phyloP scores from a whole-genome alignment of 2,113 vertebrate species.

The Tamias sibiricus region DNA sequence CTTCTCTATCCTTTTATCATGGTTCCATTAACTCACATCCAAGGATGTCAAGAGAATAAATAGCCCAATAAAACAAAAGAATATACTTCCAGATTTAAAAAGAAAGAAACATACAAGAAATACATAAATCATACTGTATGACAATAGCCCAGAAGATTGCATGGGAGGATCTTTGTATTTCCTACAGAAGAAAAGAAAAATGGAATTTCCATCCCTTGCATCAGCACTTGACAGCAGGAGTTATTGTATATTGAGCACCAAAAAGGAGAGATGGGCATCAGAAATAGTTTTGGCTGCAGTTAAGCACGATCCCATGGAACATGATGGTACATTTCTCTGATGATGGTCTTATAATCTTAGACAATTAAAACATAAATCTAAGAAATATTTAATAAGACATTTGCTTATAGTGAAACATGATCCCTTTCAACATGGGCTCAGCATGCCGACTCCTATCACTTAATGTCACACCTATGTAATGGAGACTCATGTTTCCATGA shows the following conservation, averaged over 20 bases:
- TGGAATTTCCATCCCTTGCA: conserved; percentile 61
- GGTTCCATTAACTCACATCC: conserved; percentile 80
- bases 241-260: conserved; percentile 10
- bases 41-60: conserved; percentile 82
- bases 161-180: conserved; percentile 65
- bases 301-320: conserved; percentile 4
- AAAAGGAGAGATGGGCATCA: conserved; percentile 26
- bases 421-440: not conserved
- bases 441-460: not conserved
- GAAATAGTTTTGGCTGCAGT: conserved; percentile 51
- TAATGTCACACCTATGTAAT: conserved; percentile 48
- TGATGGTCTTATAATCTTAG: not conserved
- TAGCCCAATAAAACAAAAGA: conserved; percentile 83
- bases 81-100: conserved; percentile 79
- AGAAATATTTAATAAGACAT: conserved; percentile 29
- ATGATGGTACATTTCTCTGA: not conserved
- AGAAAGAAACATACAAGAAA: conserved; percentile 79
- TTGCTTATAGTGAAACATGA: not conserved
- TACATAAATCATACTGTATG: conserved; percentile 79
- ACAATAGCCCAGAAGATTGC: conserved; percentile 72
- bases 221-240: conserved; percentile 59
- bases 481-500: conserved; percentile 64
- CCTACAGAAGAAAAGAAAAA: conserved; percentile 76
- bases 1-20: conserved; percentile 77
- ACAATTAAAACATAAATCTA: conserved; percentile 28